Evolutionary conservation across 2,113 vertebrate genomes (phyloP).

Genomic region (Myrmophylax atrothorax): DNA sequence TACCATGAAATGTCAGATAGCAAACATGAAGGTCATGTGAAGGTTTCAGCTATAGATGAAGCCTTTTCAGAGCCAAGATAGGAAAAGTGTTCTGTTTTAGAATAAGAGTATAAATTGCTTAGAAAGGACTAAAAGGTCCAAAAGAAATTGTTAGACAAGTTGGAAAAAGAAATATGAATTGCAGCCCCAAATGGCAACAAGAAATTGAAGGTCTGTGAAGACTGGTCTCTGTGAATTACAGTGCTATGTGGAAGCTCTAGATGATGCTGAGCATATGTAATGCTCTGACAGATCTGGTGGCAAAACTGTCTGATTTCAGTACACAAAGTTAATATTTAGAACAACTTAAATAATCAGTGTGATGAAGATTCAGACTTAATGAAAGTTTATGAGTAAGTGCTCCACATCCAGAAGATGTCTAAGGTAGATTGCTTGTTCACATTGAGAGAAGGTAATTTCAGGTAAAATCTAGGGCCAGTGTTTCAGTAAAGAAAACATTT

Average conservation of each 20-base stretch:
- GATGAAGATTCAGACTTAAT: not conserved
- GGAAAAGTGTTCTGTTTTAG: not conserved
- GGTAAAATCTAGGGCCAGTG: not conserved
- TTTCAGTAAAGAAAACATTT: not conserved
- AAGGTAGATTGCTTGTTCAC: not conserved
- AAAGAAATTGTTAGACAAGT: not conserved
- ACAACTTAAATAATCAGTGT: not conserved
- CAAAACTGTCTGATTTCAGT: not conserved
- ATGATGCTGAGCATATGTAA: fast-evolving
- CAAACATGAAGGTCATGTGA: not conserved
- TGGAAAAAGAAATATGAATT: not conserved
- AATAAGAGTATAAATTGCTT: not conserved
- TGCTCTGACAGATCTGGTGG: not conserved
- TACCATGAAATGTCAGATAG: not conserved
- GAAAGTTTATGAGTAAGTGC: not conserved
- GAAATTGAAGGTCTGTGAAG: not conserved
- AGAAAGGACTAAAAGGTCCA: not conserved
- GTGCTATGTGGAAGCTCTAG: not conserved
- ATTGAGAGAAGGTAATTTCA: not conserved
- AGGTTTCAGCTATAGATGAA: not conserved
- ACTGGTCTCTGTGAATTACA: not conserved
- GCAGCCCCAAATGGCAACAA: not conserved
- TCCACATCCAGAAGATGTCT: not conserved
- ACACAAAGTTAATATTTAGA: not conserved
- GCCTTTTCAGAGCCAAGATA: not conserved